Base-by-base conservation (phyloP, 2,888 invertebrate genomes). In the Tetranychus truncatus region DNA sequence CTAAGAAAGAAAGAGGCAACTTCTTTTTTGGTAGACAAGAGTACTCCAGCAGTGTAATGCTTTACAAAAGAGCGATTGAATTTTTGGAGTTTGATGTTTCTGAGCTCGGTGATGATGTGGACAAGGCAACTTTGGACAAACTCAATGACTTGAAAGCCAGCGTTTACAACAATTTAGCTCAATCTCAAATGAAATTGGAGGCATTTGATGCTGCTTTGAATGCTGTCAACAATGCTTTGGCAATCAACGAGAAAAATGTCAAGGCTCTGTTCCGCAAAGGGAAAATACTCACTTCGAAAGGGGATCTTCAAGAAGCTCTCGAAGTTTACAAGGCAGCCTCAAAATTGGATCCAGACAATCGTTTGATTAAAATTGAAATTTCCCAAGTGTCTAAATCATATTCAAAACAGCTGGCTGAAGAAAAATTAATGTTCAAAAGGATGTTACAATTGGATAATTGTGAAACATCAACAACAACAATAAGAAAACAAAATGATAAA, bases 241-340 rank as follows among this genome's bases (percentile, higher is more conserved):
- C 88, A 77, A 89, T 90, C 81, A 91, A 94, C 81, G 92, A 94
- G 0, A 84, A 88, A 77, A 95, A 95, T 84, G 89, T 92, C 0
- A 95, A 95, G 83, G 95, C 95, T 0, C 84, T 94, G 18, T 94
- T 89, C 82, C 87, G 95, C 80, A 92, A 93, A 85, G 90, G 89
- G 80, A 88, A 88, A 82, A 88, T 89, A 79, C 83, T 88, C 66
- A 86, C 87, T 78, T 86, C 85, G 4, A 88, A 88, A 83, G 88
- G 88, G 0, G 88, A 91, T 75, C 87, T 88, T 71, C 83, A 87
- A 1, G 87, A 88, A 72, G 92, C 92, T 0, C 85, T 91, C 75
- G 84, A 85, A 73, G 86, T 88, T 44, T 82, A 89, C 74, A 85
- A 86, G 77, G 86, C 86, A 80, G 89, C 88, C 1, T 84, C 86